A percentile compares a stretch with the other conserved stretches of the same genome.
These are phyloP conservation scores for Tachina lurida DNA, from an alignment of 2,888 invertebrate genomes.

Conservation along the genomic window DNA sequence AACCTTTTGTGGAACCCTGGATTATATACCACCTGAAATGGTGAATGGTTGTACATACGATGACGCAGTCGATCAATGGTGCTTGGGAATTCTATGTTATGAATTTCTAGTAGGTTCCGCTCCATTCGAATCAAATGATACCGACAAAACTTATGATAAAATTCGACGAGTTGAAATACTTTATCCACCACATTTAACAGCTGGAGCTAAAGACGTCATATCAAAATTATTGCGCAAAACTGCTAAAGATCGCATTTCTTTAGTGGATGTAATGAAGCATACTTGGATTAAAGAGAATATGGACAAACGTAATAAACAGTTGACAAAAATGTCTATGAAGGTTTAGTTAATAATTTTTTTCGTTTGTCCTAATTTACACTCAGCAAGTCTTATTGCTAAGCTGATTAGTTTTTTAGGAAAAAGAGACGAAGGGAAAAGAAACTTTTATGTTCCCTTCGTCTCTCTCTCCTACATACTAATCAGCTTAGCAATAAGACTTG, in stretches of 20 bases:
- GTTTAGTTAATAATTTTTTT: constrained; percentile 11
- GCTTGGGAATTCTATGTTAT: constrained; percentile 94
- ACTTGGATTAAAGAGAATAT: constrained; percentile 83
- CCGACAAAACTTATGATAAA: constrained; percentile 88
- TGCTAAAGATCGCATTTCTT: constrained; percentile 86
- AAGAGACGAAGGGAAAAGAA: no score
- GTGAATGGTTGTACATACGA: constrained; percentile 92
- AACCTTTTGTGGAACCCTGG: constrained; percentile 97
- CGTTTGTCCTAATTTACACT: no score
- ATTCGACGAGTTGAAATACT: constrained; percentile 87
- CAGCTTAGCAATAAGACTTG: no score
- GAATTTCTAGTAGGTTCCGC: constrained; percentile 97
- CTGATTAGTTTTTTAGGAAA: no score
- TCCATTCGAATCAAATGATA: constrained; percentile 93
- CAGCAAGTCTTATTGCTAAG: no score
- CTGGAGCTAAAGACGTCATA: constrained; percentile 90
- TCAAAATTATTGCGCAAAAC: constrained; percentile 87
- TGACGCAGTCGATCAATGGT: constrained; percentile 96
- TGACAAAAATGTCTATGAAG: constrained; percentile 64
- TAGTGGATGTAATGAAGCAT: constrained; percentile 89
- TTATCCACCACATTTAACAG: constrained; percentile 87
- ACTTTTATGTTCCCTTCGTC: no score
- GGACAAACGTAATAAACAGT: constrained; percentile 77
- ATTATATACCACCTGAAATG: constrained; percentile 99
- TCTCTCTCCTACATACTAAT: no score